Conservation (phyloP, 2,113 vertebrate species). For the Spermophilus dauricus region DNA sequence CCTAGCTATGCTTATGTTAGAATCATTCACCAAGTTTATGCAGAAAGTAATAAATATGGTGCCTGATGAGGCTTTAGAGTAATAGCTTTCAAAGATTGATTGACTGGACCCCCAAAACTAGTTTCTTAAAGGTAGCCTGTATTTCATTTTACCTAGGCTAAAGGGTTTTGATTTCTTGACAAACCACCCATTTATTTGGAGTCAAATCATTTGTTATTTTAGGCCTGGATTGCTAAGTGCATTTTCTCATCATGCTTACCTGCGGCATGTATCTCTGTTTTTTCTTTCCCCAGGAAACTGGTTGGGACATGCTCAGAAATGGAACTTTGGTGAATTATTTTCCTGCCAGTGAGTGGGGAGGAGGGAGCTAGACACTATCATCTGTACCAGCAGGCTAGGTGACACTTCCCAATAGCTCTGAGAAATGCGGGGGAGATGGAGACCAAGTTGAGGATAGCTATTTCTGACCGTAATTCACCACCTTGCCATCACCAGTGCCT, state of each 20-base stretch:
- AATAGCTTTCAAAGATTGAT: neutral
- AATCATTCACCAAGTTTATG: neutral
- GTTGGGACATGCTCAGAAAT: conserved; percentile 78
- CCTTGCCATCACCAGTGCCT: conserved; percentile 64
- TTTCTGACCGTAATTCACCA: conserved; percentile 81
- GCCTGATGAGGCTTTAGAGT: neutral
- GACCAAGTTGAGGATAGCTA: conserved; percentile 75
- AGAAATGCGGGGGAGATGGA: conserved; percentile 80
- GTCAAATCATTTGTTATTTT: conserved; percentile 84
- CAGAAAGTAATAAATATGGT: neutral
- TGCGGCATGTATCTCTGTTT: conserved; percentile 70
- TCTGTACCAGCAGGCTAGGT: conserved; percentile 46
- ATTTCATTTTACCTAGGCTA: neutral
- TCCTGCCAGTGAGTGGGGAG: conserved; percentile 78
- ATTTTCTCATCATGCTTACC: conserved; percentile 80
- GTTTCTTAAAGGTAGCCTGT: neutral
- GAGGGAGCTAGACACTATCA: conserved; percentile 78
- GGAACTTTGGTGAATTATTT: conserved; percentile 84
- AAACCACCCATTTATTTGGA: conserved; percentile 80
- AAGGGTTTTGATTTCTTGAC: conserved; percentile 61
- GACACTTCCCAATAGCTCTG: conserved; percentile 83
- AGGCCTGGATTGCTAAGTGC: conserved; percentile 79
- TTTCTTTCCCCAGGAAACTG: conserved; percentile 79
- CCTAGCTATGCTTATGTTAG: neutral
- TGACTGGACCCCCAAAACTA: neutral